A percentile compares a stretch with the other conserved stretches of the same genome.
phyloP scores from a whole-genome alignment of 2,888 invertebrate species.

The Nymphalis polychloros region DNA sequence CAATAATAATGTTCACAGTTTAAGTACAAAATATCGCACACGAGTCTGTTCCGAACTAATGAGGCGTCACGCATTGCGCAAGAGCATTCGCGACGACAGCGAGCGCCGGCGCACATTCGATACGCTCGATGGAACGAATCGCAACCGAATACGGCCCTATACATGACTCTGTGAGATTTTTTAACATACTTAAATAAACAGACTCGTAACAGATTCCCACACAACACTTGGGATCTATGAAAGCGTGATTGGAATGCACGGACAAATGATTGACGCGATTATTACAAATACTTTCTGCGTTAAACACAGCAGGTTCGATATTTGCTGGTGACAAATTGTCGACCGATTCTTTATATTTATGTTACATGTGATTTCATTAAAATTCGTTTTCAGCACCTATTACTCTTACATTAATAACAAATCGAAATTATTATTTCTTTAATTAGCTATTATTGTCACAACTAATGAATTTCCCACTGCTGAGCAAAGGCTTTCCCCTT shows the following conservation, averaged over 20 bases:
- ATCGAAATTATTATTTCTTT: too few species aligned
- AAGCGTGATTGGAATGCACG: neutral
- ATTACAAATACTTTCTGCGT: too few species aligned
- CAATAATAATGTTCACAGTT: slow-evolving; percentile 11
- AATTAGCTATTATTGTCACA: too few species aligned
- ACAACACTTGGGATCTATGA: neutral
- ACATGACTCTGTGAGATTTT: slow-evolving; percentile 59
- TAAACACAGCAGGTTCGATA: too few species aligned
- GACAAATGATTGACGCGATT: too few species aligned
- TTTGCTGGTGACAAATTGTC: too few species aligned
- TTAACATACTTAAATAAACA: slow-evolving; percentile 7
- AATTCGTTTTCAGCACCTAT: too few species aligned
- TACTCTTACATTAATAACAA: too few species aligned
- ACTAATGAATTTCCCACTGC: neutral
- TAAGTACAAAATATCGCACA: slow-evolving; percentile 37
- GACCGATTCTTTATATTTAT: too few species aligned
- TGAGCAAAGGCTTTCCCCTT: neutral
- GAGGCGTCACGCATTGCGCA: slow-evolving; percentile 69
- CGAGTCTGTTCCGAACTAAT: slow-evolving; percentile 73
- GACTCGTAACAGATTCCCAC: neutral
- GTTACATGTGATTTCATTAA: too few species aligned
- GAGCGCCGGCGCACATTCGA: slow-evolving; percentile 65
- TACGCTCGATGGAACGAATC: slow-evolving; percentile 71
- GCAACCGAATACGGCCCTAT: slow-evolving; percentile 63
- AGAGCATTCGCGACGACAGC: slow-evolving; percentile 56